These are phyloP conservation scores for Oreochromis niloticus DNA, from an alignment of 2,113 vertebrate species.

Conservation along the genomic window DNA sequence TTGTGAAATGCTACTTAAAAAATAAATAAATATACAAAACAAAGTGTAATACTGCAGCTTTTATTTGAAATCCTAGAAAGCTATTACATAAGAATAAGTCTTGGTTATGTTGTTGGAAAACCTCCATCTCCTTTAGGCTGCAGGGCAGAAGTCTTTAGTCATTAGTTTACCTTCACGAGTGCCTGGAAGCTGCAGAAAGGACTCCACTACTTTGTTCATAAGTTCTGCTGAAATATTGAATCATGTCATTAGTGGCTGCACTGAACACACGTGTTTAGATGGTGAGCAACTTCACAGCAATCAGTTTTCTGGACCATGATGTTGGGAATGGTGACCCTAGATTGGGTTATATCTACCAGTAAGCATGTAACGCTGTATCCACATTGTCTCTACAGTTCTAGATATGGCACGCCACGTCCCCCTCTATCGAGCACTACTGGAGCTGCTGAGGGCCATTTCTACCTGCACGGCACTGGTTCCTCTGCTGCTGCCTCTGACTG, in stretches of 20 bases:
- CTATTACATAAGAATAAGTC: neutral
- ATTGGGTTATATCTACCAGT: neutral
- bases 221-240: neutral
- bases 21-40: too few species aligned
- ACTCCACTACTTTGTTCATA: neutral
- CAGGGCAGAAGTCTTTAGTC: neutral
- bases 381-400: conserved; percentile 73
- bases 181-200: neutral
- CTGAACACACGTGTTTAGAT: neutral
- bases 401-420: conserved; percentile 98
- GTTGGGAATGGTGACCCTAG: neutral
- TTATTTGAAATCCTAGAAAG: neutral
- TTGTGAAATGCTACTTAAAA: neutral
- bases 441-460: conserved; percentile 91
- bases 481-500: conserved; percentile 86
- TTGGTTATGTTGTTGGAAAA: neutral
- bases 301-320: neutral
- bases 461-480: conserved; percentile 90
- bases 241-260: neutral
- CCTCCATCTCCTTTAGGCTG: neutral
- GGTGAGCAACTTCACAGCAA: neutral
- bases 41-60: neutral
- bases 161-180: neutral
- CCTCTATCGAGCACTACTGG: conserved; percentile 89
- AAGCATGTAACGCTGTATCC: neutral